These are phyloP conservation scores for Amblyteles armatorius DNA, from an alignment of 2,888 invertebrate species.

Conservation along the genomic window DNA sequence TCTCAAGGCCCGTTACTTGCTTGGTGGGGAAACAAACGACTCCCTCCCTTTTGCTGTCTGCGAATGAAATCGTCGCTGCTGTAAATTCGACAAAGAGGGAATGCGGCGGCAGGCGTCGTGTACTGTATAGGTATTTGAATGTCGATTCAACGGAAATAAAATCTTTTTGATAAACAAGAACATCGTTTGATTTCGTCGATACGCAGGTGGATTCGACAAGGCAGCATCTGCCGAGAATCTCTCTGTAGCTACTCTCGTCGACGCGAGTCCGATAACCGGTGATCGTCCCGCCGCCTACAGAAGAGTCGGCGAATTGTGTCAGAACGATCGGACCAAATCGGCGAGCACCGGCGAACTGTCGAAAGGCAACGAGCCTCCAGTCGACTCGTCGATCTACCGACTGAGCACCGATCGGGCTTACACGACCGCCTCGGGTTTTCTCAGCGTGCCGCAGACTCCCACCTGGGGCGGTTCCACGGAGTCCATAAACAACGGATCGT, in stretches of 20 bases:
- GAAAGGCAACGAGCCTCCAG: slow-evolving; percentile 50
- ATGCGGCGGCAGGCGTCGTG: too few relatives aligned
- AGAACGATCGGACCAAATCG: slow-evolving; percentile 79
- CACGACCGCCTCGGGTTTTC: slow-evolving; percentile 59
- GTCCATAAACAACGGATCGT: slow-evolving; percentile 74
- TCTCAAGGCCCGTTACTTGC: too few relatives aligned
- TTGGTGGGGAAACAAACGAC: too few relatives aligned
- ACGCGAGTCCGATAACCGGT: slow-evolving; percentile 39
- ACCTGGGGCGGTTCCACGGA: slow-evolving; percentile 81
- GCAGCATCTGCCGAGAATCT: slow-evolving; percentile 82
- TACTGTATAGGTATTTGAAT: too few relatives aligned
- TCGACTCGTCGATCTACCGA: slow-evolving; percentile 37
- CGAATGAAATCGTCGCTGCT: too few relatives aligned
- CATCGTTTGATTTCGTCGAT: background rate
- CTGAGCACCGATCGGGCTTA: slow-evolving; percentile 34
- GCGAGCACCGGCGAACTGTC: slow-evolving; percentile 82
- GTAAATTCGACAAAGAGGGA: too few relatives aligned
- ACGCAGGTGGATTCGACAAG: slow-evolving; percentile 74
- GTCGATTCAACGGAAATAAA: too few relatives aligned
- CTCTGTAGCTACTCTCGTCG: slow-evolving; percentile 57
- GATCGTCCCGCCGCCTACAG: slow-evolving; percentile 54
- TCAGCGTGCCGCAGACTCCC: slow-evolving; percentile 76
- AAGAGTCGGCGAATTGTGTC: slow-evolving; percentile 72
- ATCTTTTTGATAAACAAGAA: background rate
- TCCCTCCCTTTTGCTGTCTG: too few relatives aligned